phyloP scores from a whole-genome alignment of 2,888 invertebrate species.

The Caenorhabditis sp. region DNA sequence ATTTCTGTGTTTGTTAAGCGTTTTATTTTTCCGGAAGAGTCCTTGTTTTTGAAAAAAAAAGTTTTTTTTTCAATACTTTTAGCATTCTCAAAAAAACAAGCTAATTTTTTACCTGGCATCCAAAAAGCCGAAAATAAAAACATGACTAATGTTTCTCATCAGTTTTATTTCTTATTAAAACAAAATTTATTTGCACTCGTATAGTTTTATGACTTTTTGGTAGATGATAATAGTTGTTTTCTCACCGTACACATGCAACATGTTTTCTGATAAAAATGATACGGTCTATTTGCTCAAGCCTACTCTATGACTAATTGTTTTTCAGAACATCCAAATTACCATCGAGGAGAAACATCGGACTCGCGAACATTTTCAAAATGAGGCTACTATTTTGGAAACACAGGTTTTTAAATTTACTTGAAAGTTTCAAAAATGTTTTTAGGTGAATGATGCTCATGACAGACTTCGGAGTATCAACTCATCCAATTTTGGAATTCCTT shows the following conservation, averaged over 20 bases:
- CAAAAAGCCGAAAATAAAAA: too few species aligned
- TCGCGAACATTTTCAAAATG: conserved; percentile 18
- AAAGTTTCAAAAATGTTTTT: too few species aligned
- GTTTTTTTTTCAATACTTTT: too few species aligned
- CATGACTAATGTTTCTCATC: too few species aligned
- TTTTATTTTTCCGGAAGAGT: too few species aligned
- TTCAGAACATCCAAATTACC: conserved; percentile 18
- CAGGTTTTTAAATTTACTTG: conserved; percentile 1
- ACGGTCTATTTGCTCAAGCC: conserved; percentile 3
- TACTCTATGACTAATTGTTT: neutral
- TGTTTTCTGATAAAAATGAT: conserved; percentile 4
- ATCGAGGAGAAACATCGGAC: conserved; percentile 17
- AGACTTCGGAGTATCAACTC: conserved; percentile 17
- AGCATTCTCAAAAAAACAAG: too few species aligned
- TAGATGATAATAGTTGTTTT: conserved; percentile 19
- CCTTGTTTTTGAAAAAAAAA: too few species aligned
- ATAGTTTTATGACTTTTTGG: conserved; percentile 17
- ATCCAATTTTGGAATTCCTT: conserved; percentile 20
- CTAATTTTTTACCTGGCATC: too few species aligned
- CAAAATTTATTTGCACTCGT: conserved; percentile 12
- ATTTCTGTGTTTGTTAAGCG: too few species aligned
- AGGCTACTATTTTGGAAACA: conserved; percentile 8
- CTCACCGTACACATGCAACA: neutral
- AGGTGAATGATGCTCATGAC: conserved; percentile 15
- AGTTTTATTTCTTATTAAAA: too few species aligned